phyloP scores from a whole-genome alignment of 2,113 vertebrate species.

The Corydoras sp. region DNA sequence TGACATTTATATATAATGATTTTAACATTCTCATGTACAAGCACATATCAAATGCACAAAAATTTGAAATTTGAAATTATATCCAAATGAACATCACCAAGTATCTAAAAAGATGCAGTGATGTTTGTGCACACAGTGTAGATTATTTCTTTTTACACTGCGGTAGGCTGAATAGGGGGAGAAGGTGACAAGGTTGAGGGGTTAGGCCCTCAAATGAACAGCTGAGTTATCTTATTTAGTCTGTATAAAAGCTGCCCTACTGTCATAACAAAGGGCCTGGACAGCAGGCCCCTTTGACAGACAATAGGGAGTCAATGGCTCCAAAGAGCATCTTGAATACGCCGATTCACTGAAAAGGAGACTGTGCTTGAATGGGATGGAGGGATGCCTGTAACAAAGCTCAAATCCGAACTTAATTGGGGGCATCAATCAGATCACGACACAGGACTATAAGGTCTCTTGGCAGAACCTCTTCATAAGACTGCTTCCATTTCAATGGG shows the following conservation, averaged over 20 bases:
- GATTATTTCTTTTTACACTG: conserved; percentile 28
- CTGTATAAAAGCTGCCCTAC: conserved; percentile 70
- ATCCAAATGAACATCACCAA: no score
- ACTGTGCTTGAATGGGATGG: conserved; percentile 33
- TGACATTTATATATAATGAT: no score
- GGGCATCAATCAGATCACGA: conserved; percentile 37
- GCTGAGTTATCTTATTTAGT: conserved; percentile 73
- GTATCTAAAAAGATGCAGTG: neutral
- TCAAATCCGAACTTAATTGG: conserved; percentile 39
- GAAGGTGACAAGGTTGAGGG: conserved; percentile 55
- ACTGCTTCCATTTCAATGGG: neutral
- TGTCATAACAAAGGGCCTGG: conserved; percentile 72
- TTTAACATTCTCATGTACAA: no score
- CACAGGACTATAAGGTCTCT: neutral
- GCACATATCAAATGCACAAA: no score
- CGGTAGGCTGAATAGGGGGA: conserved; percentile 43
- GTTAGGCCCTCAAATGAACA: conserved; percentile 71
- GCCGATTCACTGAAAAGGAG: conserved; percentile 38
- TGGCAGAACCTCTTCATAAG: conserved; percentile 15
- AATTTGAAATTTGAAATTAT: no score
- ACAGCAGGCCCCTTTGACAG: conserved; percentile 53
- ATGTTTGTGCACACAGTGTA: neutral
- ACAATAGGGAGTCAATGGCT: conserved; percentile 59
- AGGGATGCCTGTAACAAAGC: conserved; percentile 59
- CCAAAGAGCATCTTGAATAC: conserved; percentile 42